Evolutionary conservation across 2,888 invertebrate genomes (phyloP).

Genomic region (Eristalinus aeneus): DNA sequence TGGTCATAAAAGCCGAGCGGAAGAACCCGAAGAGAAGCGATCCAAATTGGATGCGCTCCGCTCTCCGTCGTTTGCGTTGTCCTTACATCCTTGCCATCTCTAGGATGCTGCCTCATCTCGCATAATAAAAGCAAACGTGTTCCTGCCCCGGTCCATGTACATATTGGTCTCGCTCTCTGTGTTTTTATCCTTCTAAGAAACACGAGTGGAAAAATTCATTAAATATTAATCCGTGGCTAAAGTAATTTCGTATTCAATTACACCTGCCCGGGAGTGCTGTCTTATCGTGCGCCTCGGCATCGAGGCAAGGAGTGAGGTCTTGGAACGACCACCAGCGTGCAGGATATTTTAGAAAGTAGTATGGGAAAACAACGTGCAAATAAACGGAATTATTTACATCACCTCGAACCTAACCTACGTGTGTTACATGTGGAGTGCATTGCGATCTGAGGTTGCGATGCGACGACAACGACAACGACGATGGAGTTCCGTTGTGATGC

Average conservation of each 20-base stretch:
- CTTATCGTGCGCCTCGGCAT: slow-evolving; percentile 40
- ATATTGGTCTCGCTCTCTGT: slow-evolving; percentile 36
- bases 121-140: slow-evolving; percentile 63
- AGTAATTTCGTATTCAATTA: slow-evolving; percentile 74
- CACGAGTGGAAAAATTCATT: slow-evolving; percentile 72
- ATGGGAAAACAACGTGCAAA: slow-evolving; percentile 61
- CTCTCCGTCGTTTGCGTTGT: slow-evolving; percentile 22
- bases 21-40: slow-evolving; percentile 14
- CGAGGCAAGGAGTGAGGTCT: slow-evolving; percentile 21
- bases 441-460: slow-evolving; percentile 6
- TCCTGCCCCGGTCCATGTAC: slow-evolving; percentile 23
- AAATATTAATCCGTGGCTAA: slow-evolving; percentile 74
- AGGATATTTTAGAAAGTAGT: slow-evolving; percentile 48
- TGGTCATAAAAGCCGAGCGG: slow-evolving; percentile 37
- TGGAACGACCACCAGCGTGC: slow-evolving; percentile 26
- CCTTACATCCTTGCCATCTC: slow-evolving; percentile 14
- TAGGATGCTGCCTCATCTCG: slow-evolving; percentile 31
- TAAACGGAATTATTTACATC: slow-evolving; percentile 71
- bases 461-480: background rate
- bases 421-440: slow-evolving; percentile 41
- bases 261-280: slow-evolving; percentile 70
- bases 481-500: background rate
- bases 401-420: slow-evolving; percentile 58
- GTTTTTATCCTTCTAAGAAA: slow-evolving; percentile 63
- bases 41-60: background rate